A percentile compares a stretch with the other conserved stretches of the same genome.
These are phyloP conservation scores for Eudemis profundana DNA, from an alignment of 2,888 invertebrate species.

Conservation along the genomic window DNA sequence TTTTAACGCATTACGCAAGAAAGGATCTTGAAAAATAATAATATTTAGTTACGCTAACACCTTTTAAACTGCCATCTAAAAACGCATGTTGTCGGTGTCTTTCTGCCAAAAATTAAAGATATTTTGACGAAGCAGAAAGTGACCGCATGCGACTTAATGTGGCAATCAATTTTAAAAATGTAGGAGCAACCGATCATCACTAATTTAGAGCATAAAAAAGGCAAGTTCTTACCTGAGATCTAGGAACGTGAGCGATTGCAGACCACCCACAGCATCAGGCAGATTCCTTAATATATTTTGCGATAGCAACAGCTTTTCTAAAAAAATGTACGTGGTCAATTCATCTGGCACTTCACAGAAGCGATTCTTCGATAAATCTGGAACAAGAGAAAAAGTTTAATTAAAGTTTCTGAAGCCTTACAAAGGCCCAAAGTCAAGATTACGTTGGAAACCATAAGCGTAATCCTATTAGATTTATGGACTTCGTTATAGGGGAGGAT, in stretches of 20 bases:
- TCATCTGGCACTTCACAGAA: slow-evolving; percentile 96
- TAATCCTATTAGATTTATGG: slow-evolving; percentile 37
- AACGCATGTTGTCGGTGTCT: background rate
- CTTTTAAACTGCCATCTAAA: too few species aligned
- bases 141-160: too few species aligned
- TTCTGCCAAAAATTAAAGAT: background rate
- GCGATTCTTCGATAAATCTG: slow-evolving; percentile 85
- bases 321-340: slow-evolving; percentile 93
- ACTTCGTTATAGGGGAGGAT: slow-evolving; percentile 19
- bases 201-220: too few species aligned
- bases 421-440: slow-evolving; percentile 12
- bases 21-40: too few species aligned
- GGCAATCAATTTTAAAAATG: too few species aligned
- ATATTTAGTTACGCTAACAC: too few species aligned
- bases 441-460: slow-evolving; percentile 26
- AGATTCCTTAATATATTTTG: slow-evolving; percentile 96
- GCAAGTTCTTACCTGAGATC: slow-evolving; percentile 92
- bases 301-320: slow-evolving; percentile 95
- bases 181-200: too few species aligned
- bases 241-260: slow-evolving; percentile 95
- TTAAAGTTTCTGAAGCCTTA: slow-evolving; percentile 8
- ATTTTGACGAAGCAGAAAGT: too few species aligned
- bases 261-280: slow-evolving; percentile 92
- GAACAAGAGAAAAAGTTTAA: slow-evolving; percentile 60
- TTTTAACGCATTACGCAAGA: too few species aligned